Evolutionary conservation across 1,140 invertebrate species (phyloP), one percentile per base, ranked within the genome.

Genomic region (Drosophila lacteicornis): DNA sequence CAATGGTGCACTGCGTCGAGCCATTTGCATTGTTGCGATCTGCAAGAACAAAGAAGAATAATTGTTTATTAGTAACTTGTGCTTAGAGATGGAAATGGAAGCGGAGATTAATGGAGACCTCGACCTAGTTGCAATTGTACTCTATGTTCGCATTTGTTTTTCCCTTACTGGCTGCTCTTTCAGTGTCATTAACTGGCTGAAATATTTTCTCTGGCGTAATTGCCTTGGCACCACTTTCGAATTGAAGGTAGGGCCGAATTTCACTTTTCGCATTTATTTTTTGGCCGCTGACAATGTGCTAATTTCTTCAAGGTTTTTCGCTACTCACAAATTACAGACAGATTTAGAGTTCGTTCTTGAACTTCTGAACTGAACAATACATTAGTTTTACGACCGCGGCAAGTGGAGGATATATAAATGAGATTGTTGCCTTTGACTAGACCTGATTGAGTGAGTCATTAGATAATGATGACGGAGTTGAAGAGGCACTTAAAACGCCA

Each of bases 21-120:
- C 82, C 80, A 40, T 62, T 80, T 30, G 82, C 75, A 77, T 79
- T 86, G 53, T 74, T 81, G 67, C 66, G 90, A 91, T 92, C 91
- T 92, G 45, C 6, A 66, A 61, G 47, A 68, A 36, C 15, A 47
- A 49, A 45, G 57, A 56, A 55, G 5, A 50, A 49, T 67, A 68
- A 47, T 49, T 42, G 17, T 43, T 73, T 61, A 82, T 86, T 88
- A 84, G 49, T 25, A 27, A 40, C 49, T 46, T 27, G 45, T 19
- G 36, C 19, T 36, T 45, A 15, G 9, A 61, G 33, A 36, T 9
- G 15, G 12, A 5, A 22, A 13, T 46, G 22, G 43, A 4, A 9
- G 30, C 25, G n/a, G 15, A 67, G 66, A 70, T 58, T 73, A 58
- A n/a, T 43, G 22, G 5, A 22, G 53, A 73, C 51, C 69, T 73